phyloP scores from a whole-genome alignment of 2,797 vertebrate species.

The Parauchenoglanis punctatus region DNA sequence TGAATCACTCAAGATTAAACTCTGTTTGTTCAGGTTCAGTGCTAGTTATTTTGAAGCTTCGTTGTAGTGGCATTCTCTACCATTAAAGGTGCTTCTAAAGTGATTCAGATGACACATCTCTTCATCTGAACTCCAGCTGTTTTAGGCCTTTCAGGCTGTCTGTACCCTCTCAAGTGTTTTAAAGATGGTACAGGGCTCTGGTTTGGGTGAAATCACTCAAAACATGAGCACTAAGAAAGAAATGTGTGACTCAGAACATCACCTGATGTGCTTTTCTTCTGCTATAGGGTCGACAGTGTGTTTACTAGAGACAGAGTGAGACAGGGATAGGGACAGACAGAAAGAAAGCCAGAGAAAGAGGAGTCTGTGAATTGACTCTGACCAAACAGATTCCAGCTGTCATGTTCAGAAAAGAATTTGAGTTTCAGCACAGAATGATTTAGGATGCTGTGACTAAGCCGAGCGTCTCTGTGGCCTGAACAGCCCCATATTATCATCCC shows the following conservation, averaged over 20 bases:
- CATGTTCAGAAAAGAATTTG: not conserved
- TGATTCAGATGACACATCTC: not conserved
- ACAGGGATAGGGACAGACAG: not conserved
- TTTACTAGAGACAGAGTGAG: not conserved
- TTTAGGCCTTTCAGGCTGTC: not conserved
- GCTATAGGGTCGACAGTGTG: not conserved
- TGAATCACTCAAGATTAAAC: not conserved
- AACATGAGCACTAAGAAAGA: constrained; percentile 2
- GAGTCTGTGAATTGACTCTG: not conserved
- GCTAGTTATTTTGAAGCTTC: constrained; percentile 20
- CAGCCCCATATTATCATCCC: constrained; percentile 2
- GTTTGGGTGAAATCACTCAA: not conserved
- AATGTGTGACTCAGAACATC: constrained; percentile 8
- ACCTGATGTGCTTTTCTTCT: constrained; percentile 11
- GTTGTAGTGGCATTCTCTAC: constrained; percentile 5
- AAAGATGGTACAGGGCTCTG: not conserved
- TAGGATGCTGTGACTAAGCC: not conserved
- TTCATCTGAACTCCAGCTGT: constrained; percentile 26
- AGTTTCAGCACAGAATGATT: constrained; percentile 9
- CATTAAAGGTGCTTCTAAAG: not conserved
- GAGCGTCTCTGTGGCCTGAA: constrained; percentile 10
- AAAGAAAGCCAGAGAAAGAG: not conserved
- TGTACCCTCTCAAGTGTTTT: not conserved
- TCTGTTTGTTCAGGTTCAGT: not conserved
- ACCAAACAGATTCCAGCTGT: constrained; percentile 7